A percentile compares a stretch with the other conserved stretches of the same genome.
These are phyloP conservation scores for Napeogenes sylphis DNA, from an alignment of 2,888 invertebrate species.

Conservation along the genomic window DNA sequence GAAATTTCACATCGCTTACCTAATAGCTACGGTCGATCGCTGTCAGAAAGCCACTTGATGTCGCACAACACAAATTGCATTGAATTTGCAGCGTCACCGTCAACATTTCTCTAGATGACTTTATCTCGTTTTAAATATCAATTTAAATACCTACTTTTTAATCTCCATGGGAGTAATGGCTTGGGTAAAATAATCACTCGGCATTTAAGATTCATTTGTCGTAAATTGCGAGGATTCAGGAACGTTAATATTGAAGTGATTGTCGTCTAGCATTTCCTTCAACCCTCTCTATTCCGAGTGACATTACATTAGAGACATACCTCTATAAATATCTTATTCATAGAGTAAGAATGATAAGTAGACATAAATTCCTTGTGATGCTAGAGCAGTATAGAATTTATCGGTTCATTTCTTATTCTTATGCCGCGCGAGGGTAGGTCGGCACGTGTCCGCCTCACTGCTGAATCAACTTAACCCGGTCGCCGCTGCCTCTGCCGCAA, in stretches of 20 bases:
- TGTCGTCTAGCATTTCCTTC: slow-evolving; percentile 40
- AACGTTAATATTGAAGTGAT: slow-evolving; percentile 34
- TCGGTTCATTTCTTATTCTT: slow-evolving; percentile 58
- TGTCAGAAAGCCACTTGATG: slow-evolving; percentile 40
- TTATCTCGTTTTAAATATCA: slow-evolving; percentile 23
- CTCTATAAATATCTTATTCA: slow-evolving; percentile 2
- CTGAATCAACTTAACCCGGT: slow-evolving; percentile 68
- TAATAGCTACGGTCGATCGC: slow-evolving; percentile 47
- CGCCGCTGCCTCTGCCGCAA: slow-evolving; percentile 58
- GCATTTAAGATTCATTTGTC: slow-evolving; percentile 49
- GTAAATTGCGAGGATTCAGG: slow-evolving; percentile 28
- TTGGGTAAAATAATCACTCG: slow-evolving; percentile 51
- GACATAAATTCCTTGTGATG: slow-evolving; percentile 33
- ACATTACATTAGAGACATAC: slow-evolving; percentile 30
- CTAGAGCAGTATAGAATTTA: slow-evolving; percentile 43
- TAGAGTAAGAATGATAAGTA: slow-evolving; percentile 18
- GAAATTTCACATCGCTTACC: slow-evolving; percentile 60
- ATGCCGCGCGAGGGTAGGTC: slow-evolving; percentile 46
- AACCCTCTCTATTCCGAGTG: slow-evolving; percentile 38
- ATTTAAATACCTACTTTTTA: neutral
- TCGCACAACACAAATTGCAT: slow-evolving; percentile 32
- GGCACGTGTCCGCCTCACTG: slow-evolving; percentile 58
- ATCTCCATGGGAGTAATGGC: neutral
- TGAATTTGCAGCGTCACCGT: slow-evolving; percentile 24
- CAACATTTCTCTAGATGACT: slow-evolving; percentile 29